Conservation (phyloP, 2,113 vertebrate genomes). For the Meleagris gallopavo region DNA sequence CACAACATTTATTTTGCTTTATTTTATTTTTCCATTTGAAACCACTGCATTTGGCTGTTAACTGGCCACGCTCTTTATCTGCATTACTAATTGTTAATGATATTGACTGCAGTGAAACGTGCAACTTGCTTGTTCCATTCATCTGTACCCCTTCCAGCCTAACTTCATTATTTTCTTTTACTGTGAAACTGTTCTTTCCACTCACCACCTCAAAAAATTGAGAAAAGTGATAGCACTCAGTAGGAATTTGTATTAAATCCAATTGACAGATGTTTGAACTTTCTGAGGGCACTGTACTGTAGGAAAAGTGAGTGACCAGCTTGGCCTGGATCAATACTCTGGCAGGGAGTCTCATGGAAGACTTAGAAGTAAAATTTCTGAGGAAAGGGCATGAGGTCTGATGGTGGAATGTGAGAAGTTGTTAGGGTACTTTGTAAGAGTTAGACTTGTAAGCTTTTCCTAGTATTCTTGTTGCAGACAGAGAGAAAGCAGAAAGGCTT, state of each 20-base stretch:
- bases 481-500: neutral
- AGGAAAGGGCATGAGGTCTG: neutral
- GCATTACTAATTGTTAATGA: neutral
- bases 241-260: neutral
- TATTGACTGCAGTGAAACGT: neutral
- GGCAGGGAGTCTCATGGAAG: neutral
- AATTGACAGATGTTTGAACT: neutral
- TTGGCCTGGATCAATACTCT: neutral
- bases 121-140: neutral
- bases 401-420: neutral
- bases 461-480: neutral
- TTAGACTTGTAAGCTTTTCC: neutral
- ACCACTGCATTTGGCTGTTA: neutral
- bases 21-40: neutral
- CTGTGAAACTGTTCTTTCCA: neutral
- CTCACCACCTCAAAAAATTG: neutral
- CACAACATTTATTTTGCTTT: neutral
- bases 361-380: neutral
- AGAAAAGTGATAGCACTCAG: neutral
- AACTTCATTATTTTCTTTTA: neutral
- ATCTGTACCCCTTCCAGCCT: neutral
- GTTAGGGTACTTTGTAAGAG: accelerated
- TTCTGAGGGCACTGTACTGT: neutral
- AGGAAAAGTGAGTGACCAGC: neutral
- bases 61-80: neutral